Conservation (phyloP, 2,797 vertebrate genomes). For the Hoplostethus atlanticus region DNA sequence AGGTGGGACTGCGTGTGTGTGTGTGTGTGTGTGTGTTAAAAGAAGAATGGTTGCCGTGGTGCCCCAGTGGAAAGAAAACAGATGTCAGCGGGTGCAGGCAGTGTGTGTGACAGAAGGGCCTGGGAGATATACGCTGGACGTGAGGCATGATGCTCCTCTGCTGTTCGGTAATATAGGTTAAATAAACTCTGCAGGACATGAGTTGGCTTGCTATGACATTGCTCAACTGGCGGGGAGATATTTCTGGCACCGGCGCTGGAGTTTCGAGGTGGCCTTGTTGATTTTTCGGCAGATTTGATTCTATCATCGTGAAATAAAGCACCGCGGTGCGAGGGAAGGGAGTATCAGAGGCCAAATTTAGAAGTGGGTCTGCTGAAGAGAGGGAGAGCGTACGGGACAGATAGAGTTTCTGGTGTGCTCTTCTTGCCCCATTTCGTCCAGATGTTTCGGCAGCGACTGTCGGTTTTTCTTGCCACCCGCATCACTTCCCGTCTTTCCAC, state of each 20-base stretch:
- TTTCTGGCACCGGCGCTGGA: slow-evolving; percentile 53
- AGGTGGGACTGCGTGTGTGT: not conserved
- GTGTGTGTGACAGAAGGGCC: slow-evolving; percentile 66
- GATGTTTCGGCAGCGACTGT: slow-evolving; percentile 52
- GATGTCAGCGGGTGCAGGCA: slow-evolving; percentile 70
- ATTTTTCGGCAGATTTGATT: slow-evolving; percentile 50
- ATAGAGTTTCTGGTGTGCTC: slow-evolving; percentile 27
- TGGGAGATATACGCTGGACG: slow-evolving; percentile 65
- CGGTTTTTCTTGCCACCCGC: slow-evolving; percentile 59
- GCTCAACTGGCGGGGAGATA: slow-evolving; percentile 47
- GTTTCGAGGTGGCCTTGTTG: slow-evolving; percentile 61
- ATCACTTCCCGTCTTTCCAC: slow-evolving; percentile 69
- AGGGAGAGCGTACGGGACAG: slow-evolving; percentile 34
- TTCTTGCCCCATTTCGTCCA: slow-evolving; percentile 62
- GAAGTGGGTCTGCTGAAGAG: slow-evolving; percentile 29
- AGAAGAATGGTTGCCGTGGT: slow-evolving; percentile 52
- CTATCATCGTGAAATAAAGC: slow-evolving; percentile 58
- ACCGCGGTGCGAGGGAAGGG: slow-evolving; percentile 29
- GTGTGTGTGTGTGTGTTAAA: slow-evolving; percentile 34
- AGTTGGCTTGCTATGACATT: slow-evolving; percentile 59
- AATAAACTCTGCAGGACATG: slow-evolving; percentile 69
- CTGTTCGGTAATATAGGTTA: slow-evolving; percentile 71
- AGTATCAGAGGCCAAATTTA: slow-evolving; percentile 54
- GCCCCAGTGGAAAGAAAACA: slow-evolving; percentile 70
- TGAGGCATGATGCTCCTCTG: slow-evolving; percentile 75